phyloP scores from a whole-genome alignment of 2,113 vertebrate genomes.

The Protomyctophum bolini region DNA sequence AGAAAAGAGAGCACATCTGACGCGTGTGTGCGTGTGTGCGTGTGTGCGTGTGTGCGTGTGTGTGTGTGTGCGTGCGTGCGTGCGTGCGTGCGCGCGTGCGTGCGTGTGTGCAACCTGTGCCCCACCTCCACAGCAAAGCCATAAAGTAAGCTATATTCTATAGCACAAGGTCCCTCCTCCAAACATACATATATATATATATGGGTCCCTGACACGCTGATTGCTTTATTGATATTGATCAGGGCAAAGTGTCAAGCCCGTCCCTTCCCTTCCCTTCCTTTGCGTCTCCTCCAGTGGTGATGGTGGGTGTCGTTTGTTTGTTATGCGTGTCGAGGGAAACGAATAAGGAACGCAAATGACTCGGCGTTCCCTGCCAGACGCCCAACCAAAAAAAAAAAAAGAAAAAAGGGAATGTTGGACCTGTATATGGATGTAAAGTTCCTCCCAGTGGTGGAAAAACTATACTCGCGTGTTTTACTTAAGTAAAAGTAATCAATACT shows the following conservation, averaged over 20 bases:
- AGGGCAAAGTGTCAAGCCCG: slow-evolving; percentile 80
- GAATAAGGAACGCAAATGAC: slow-evolving; percentile 13
- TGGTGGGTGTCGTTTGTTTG: slow-evolving; percentile 35
- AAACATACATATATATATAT: slow-evolving; percentile 20
- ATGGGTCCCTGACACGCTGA: slow-evolving; percentile 65
- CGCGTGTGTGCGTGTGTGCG: not conserved
- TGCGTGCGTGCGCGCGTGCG: slow-evolving; percentile 1
- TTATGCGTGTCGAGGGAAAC: slow-evolving; percentile 21
- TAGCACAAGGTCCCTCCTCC: slow-evolving; percentile 47
- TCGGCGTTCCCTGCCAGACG: not conserved
- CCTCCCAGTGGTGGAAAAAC: no score
- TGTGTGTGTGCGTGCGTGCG: slow-evolving; percentile 32
- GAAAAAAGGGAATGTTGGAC: not conserved
- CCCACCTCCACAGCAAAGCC: slow-evolving; percentile 68
- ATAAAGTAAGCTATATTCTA: slow-evolving; percentile 67
- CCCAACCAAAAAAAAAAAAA: no score
- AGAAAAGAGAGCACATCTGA: slow-evolving; percentile 17
- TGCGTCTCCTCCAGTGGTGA: slow-evolving; percentile 42
- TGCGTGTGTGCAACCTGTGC: slow-evolving; percentile 39
- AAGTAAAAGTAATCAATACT: no score
- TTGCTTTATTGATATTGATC: slow-evolving; percentile 83
- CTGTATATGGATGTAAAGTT: not conserved
- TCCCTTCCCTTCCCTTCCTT: slow-evolving; percentile 38
- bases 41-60: slow-evolving; percentile 17
- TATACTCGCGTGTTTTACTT: no score